Conservation (phyloP, 2,888 invertebrate genomes). For the Lymantria monacha region DNA sequence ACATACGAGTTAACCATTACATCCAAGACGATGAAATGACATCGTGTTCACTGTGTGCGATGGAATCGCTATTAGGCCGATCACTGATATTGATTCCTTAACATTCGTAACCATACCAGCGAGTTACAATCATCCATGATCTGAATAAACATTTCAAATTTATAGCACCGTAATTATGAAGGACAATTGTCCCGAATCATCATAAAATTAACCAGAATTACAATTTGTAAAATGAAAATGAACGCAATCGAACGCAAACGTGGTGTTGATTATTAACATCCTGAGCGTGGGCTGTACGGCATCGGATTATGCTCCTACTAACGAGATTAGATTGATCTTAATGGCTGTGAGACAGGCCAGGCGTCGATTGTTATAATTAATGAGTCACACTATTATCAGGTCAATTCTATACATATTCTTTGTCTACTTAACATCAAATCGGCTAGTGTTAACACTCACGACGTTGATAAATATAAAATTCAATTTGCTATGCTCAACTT, state of each 20-base stretch:
- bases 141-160: constrained; percentile 16
- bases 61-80: too few species aligned
- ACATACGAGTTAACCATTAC: too few species aligned
- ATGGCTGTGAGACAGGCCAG: constrained; percentile 74
- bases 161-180: constrained; percentile 2
- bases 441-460: too few species aligned
- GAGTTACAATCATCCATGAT: too few species aligned
- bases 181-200: constrained; percentile 3
- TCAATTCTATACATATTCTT: constrained; percentile 33
- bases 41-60: too few species aligned
- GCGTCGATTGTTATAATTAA: constrained; percentile 77
- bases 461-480: too few species aligned
- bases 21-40: too few species aligned
- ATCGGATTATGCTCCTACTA: constrained; percentile 55
- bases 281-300: constrained; percentile 62
- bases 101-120: too few species aligned
- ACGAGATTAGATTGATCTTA: constrained; percentile 79
- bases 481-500: too few species aligned
- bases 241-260: constrained; percentile 23
- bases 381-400: constrained; percentile 63
- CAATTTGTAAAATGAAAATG: constrained; percentile 9
- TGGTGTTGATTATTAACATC: constrained; percentile 69
- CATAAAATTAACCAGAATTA: constrained; percentile 14
- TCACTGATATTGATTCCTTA: too few species aligned
- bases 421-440: constrained; percentile 23